Evolutionary conservation across 2,797 vertebrate species (phyloP), one percentile per base, ranked within the genome.

Genomic region (Botia almorhae): DNA sequence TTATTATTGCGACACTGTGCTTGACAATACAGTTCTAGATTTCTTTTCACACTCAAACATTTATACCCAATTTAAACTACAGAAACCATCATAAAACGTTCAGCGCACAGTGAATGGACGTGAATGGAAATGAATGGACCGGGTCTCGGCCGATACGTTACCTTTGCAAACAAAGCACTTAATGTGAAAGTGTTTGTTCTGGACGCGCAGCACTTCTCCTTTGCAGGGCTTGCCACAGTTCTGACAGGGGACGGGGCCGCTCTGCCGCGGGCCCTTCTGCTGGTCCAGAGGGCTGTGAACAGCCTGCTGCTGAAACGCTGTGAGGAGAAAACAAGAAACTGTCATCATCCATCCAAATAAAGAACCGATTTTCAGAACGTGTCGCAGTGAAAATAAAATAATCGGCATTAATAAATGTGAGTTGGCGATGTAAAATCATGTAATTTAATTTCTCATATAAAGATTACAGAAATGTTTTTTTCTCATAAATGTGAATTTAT

Each of bases 91-190:
- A n/a, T n/a, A n/a, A n/a, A n/a, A n/a, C n/a, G n/a, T n/a, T n/a
- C n/a, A n/a, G n/a, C n/a, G n/a, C n/a, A n/a, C n/a, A n/a, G n/a
- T n/a, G n/a, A n/a, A n/a, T n/a, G n/a, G n/a, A n/a, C n/a, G 33
- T 33, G 17, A 64, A 63, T 7, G 33, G 2, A 39, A 23, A 29
- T 36, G 33, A 63, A 55, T 36, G 61, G 63, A 50, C 14, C 36
- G 23, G 51, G 46, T 72, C 1, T 0, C 19, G 65, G 74, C n/a
- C 17, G 23, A 60, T 1, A 12, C 17, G 19, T 82, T 93, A 99
- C 98, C 96, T 97, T 98, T 98, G 89, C 97, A 99, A 89, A 94
- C 90, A 63, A 99, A 99, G 91, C 98, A 99, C 89, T 97, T 96
- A 90, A 98, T 94, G 89, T 99, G 98, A 90, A 99, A 99, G 90